Percentiles rank a stretch among this genome's conserved stretches.
phyloP scores from a whole-genome alignment of 1,140 invertebrate species.

The Riptortus pedestris region DNA sequence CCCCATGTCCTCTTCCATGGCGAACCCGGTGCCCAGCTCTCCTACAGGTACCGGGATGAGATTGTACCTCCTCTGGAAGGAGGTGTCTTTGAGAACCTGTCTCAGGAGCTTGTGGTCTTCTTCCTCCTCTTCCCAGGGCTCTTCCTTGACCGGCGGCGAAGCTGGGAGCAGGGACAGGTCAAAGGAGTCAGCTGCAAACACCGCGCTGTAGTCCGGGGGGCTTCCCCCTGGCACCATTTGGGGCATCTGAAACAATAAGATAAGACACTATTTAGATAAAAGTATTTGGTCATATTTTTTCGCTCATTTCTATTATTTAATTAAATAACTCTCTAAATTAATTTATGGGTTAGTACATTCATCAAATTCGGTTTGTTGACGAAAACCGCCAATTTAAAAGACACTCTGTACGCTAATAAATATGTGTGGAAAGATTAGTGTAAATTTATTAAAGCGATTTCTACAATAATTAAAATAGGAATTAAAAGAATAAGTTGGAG shows the following conservation, averaged over 20 bases:
- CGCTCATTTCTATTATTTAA: too few species aligned
- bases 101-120: slow-evolving; percentile 56
- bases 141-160: slow-evolving; percentile 27
- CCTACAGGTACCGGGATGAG: slow-evolving; percentile 56
- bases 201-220: slow-evolving; percentile 51
- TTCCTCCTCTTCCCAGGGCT: slow-evolving; percentile 20
- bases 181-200: slow-evolving; percentile 54
- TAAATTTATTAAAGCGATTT: too few species aligned
- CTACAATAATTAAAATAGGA: too few species aligned
- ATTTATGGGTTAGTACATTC: too few species aligned
- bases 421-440: too few species aligned
- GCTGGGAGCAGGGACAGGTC: slow-evolving; percentile 50
- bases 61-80: slow-evolving; percentile 71
- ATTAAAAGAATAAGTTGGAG: too few species aligned
- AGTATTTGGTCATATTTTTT: too few species aligned
- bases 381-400: too few species aligned
- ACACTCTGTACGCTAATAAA: too few species aligned
- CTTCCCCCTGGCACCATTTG: slow-evolving; percentile 61
- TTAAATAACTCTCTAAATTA: too few species aligned
- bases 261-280: background rate
- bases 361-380: too few species aligned
- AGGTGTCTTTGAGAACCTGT: slow-evolving; percentile 68
- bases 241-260: slow-evolving; percentile 56
- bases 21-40: slow-evolving; percentile 45
- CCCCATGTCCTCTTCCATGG: slow-evolving; percentile 44